Percentiles rank a stretch among this genome's conserved stretches.
Conservation (phyloP, 2,113 vertebrate genomes). For the Cavia aperea region DNA sequence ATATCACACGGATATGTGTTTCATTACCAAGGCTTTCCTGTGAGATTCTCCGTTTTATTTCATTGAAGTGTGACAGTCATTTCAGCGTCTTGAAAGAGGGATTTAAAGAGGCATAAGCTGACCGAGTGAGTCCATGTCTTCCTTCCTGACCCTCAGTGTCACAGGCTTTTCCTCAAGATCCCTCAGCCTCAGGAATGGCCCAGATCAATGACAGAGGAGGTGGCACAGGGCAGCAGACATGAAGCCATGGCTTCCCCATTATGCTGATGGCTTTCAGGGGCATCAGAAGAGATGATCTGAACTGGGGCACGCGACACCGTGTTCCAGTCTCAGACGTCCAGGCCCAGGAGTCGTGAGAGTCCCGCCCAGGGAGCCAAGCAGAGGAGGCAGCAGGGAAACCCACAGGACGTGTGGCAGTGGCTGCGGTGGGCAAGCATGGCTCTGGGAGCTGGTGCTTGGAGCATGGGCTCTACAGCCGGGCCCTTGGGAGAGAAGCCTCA, state of each 20-base stretch:
- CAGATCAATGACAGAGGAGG: not conserved
- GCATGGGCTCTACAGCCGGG: not conserved
- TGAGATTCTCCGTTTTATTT: not conserved
- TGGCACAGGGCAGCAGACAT: not conserved
- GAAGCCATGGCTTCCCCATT: not conserved
- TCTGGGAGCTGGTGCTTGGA: not conserved
- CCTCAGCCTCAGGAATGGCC: not conserved
- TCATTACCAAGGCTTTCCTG: not conserved
- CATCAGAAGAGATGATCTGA: not conserved
- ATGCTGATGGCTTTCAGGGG: not conserved
- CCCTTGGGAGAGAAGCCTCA: not conserved
- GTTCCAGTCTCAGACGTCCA: not conserved
- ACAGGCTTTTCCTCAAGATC: not conserved
- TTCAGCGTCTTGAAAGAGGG: not conserved
- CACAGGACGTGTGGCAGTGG: accelerated
- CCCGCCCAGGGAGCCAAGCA: not conserved
- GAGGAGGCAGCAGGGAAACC: not conserved
- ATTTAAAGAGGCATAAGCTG: not conserved
- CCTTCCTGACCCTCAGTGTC: not conserved
- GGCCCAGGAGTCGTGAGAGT: not conserved
- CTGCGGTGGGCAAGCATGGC: accelerated
- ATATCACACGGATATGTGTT: not conserved
- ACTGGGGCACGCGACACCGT: not conserved
- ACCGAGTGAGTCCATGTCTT: not conserved
- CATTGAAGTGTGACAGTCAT: not conserved